phyloP scores from a whole-genome alignment of 2,888 invertebrate species.

The Cephus pulcher region DNA sequence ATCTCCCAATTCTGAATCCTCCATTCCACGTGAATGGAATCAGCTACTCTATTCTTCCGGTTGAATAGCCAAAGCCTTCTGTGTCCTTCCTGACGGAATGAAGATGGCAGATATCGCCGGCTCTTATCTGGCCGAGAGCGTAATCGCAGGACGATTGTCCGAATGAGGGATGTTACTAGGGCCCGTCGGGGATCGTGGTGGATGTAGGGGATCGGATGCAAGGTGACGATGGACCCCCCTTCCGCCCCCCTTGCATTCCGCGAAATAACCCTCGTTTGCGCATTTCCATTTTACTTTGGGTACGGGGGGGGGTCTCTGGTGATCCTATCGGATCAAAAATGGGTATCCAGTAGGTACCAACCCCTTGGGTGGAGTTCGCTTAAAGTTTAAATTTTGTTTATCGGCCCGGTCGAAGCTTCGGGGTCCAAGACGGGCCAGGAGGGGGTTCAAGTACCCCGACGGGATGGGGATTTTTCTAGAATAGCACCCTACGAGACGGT shows the following conservation, averaged over 20 bases:
- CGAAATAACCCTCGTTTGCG: slow-evolving; percentile 5
- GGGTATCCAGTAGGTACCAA: neutral
- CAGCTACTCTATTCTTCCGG: slow-evolving; percentile 59
- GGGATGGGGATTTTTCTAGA: neutral
- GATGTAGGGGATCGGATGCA: slow-evolving; percentile 16
- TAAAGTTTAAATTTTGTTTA: slow-evolving; percentile 8
- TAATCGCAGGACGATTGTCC: slow-evolving; percentile 50
- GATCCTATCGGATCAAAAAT: neutral
- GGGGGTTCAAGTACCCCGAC: neutral
- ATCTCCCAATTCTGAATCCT: slow-evolving; percentile 18
- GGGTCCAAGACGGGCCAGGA: neutral
- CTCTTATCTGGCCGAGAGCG: slow-evolving; percentile 55
- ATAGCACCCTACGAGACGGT: slow-evolving; percentile 43
- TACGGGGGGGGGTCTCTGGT: neutral
- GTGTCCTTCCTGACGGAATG: slow-evolving; percentile 20
- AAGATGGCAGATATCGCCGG: slow-evolving; percentile 47
- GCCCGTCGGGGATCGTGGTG: neutral
- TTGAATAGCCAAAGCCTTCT: slow-evolving; percentile 19
- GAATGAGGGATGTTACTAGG: slow-evolving; percentile 37
- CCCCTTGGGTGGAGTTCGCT: neutral
- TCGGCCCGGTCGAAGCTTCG: neutral
- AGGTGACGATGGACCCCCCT: slow-evolving; percentile 1
- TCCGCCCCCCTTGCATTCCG: neutral
- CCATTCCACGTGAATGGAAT: slow-evolving; percentile 56
- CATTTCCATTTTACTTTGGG: slow-evolving; percentile 5